Evolutionary conservation across 2,113 vertebrate species (phyloP), one percentile per base, ranked within the genome.

Genomic region (Sterrhoptilus dennistouni): DNA sequence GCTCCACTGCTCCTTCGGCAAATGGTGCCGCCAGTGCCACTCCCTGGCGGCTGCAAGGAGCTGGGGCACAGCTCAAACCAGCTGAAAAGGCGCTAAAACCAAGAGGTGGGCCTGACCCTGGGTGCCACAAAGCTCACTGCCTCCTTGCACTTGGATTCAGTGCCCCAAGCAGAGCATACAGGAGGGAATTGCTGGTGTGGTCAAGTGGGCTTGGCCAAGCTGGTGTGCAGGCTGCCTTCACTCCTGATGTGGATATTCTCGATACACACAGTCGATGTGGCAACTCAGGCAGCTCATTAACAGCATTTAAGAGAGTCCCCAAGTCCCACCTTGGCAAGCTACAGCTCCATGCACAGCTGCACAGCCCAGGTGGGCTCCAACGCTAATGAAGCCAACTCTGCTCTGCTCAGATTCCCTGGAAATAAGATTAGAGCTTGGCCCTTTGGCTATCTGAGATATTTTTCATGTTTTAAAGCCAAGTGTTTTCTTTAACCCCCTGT

Each of bases 221-320:
- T 35, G 27, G 6, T 20, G 9, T 20, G 12, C 47, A 19, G 1
- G 3, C 29, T 59, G 28, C 45, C 19, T 28, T 76, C 1, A 0
- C 63, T 86, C 44, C 50, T 57, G 24, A 17, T 10, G 22, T 40
- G 59, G 59, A 21, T 44, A 24, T 45, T 69, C 56, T 78, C 0
- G 0, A 27, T 12, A 45, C 9, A 66, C 1, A 0, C 0, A 0
- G 19, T 20, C 5, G 0, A 6, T 40, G 35, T 8, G 72, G 63
- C 53, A 72, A 61, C 69, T 29, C 22, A 21, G 63, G 56, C 56
- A 84, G 64, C 40, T 87, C 23, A 0, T 31, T 47, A 45, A 33
- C 15, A 76, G 36, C 31, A 25, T 23, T 65, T 38, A 40, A 66
- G 45, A 40, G 44, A 86, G 45, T 1, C 28, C 56, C 13, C 19